Conservation (phyloP, 2,797 vertebrate genomes). For the Cossypha heuglini region DNA sequence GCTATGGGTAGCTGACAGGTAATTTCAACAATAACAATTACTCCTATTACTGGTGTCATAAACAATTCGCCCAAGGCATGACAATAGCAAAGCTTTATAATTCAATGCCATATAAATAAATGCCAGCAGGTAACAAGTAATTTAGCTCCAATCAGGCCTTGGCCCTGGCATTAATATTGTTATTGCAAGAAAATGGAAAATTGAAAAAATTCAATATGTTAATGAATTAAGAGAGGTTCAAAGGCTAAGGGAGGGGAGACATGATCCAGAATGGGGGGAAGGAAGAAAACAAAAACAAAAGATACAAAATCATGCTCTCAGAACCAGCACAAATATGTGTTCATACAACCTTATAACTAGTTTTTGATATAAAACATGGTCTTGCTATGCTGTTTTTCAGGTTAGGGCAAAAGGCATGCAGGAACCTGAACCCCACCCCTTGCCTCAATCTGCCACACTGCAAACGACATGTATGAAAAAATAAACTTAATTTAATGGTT, state of each 20-base stretch:
- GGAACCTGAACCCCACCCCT: background rate
- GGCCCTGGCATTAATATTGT: constrained; percentile 79
- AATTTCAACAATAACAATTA: constrained; percentile 99
- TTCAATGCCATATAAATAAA: constrained; percentile 93
- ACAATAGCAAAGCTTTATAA: constrained; percentile 96
- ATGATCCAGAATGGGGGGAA: background rate
- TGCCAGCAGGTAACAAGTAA: constrained; percentile 93
- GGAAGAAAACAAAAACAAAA: background rate
- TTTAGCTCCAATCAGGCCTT: constrained; percentile 84
- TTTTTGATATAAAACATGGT: constrained; percentile 3
- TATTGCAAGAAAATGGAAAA: constrained; percentile 81
- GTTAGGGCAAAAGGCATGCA: background rate
- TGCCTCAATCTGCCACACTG: background rate
- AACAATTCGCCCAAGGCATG: constrained; percentile 93
- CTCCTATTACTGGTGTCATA: constrained; percentile 99
- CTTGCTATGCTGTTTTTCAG: background rate
- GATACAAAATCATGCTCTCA: constrained; percentile 40
- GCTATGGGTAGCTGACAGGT: constrained; percentile 96
- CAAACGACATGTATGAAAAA: fast-evolving
- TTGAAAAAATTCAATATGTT: constrained; percentile 82
- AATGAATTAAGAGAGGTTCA: constrained; percentile 78
- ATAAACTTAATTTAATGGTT: background rate
- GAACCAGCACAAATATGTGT: background rate
- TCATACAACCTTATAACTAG: constrained; percentile 14
- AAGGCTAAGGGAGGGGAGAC: constrained; percentile 48